Percentiles rank a stretch among this genome's conserved stretches.
Evolutionary conservation across 2,888 invertebrate species (phyloP).

Genomic region (Craniophora ligustri): DNA sequence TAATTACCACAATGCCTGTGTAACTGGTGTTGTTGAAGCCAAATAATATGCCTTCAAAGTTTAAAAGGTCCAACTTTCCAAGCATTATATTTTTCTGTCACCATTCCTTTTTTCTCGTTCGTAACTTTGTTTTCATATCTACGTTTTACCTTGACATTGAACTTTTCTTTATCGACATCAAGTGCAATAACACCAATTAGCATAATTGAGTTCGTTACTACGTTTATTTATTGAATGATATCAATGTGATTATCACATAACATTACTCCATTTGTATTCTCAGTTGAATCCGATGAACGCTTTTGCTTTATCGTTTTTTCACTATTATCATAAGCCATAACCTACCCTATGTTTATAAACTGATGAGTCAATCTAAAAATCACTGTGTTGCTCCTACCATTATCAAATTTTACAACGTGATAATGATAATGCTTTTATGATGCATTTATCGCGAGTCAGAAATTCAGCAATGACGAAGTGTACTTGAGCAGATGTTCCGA

Average conservation of each 20-base stretch:
- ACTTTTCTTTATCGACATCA: slow-evolving; percentile 42
- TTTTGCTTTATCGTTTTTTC: no score
- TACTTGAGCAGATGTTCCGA: slow-evolving; percentile 59
- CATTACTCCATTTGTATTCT: slow-evolving; percentile 32
- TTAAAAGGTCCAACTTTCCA: slow-evolving; percentile 3
- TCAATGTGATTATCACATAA: slow-evolving; percentile 36
- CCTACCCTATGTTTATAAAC: no score
- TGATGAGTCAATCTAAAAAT: slow-evolving; percentile 2
- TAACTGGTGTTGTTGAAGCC: slow-evolving; percentile 15
- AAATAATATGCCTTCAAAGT: slow-evolving; percentile 1
- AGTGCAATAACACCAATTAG: slow-evolving; percentile 44
- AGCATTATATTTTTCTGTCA: slow-evolving; percentile 16
- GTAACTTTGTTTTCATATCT: slow-evolving; percentile 18
- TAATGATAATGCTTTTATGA: slow-evolving; percentile 3
- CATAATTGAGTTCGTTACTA: slow-evolving; percentile 36
- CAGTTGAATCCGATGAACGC: slow-evolving; percentile 14
- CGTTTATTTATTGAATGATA: slow-evolving; percentile 43
- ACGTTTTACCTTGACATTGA: slow-evolving; percentile 44
- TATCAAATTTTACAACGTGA: neutral
- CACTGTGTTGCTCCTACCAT: neutral
- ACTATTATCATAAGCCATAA: no score
- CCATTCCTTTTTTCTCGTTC: slow-evolving; percentile 3
- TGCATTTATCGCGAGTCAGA: slow-evolving; percentile 23
- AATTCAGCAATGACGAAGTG: slow-evolving; percentile 31
- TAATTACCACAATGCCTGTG: slow-evolving; percentile 22